These are phyloP conservation scores for Drosophila formosana DNA, from an alignment of 2,888 invertebrate species.

Conservation along the genomic window DNA sequence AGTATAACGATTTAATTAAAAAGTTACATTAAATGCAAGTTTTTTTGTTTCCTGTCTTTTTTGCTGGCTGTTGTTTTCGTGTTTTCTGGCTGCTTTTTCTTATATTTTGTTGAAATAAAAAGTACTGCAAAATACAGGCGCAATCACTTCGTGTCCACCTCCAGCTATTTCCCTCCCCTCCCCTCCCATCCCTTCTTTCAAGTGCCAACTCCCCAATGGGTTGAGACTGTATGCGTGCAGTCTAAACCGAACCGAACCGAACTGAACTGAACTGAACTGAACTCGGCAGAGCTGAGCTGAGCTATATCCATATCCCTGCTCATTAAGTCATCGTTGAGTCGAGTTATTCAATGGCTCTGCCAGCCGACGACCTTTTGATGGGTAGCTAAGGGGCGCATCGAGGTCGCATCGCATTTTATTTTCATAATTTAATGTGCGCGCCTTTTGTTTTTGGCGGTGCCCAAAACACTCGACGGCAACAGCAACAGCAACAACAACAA, in stretches of 20 bases:
- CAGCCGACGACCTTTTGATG: slow-evolving; percentile 72
- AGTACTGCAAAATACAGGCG: slow-evolving; percentile 39
- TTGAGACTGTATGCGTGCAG: slow-evolving; percentile 1
- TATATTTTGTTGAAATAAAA: slow-evolving; percentile 18
- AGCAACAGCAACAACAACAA: slow-evolving; percentile 17
- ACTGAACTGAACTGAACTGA: slow-evolving; percentile 15
- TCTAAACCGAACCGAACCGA: slow-evolving; percentile 17
- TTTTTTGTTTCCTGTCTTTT: slow-evolving; percentile 12
- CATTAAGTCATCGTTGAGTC: slow-evolving; percentile 77
- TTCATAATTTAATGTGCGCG: slow-evolving; percentile 76
- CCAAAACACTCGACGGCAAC: slow-evolving; percentile 70
- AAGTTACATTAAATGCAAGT: slow-evolving; percentile 74
- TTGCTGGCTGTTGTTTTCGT: slow-evolving; percentile 1
- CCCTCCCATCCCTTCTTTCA: background rate
- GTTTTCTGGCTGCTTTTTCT: background rate
- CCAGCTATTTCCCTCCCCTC: background rate
- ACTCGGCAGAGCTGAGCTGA: slow-evolving; percentile 14
- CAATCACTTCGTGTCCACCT: slow-evolving; percentile 31
- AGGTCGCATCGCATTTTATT: slow-evolving; percentile 62
- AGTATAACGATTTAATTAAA: slow-evolving; percentile 75
- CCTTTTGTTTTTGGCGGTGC: slow-evolving; percentile 68
- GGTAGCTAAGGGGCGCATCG: slow-evolving; percentile 48
- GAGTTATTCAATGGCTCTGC: slow-evolving; percentile 71
- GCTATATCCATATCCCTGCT: slow-evolving; percentile 51
- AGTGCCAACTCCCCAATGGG: slow-evolving; percentile 1